Base-by-base conservation (phyloP, 2,888 invertebrate species). In the Scaptomyza cyrtandrae region DNA sequence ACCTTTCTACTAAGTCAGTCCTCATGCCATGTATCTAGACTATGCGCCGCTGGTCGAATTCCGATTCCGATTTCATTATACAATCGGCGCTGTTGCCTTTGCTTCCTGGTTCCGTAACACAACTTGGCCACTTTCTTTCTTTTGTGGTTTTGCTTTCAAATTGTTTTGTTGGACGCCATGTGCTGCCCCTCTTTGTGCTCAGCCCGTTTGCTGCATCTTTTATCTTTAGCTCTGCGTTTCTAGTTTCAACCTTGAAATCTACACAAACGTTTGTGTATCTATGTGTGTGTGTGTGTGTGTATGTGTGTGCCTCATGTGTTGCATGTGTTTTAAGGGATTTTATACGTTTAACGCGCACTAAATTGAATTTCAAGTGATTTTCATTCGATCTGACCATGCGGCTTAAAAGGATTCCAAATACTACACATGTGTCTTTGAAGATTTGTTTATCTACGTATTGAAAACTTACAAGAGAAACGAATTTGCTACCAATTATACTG, bases 51-150 rank as follows among this genome's bases (percentile, higher is more conserved):
- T 78, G 68, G 71, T 85, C 60, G 71, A 52, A 71, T 63, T 57
- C 59, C 66, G 75, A 66, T 63, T 75, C 65, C 66, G 80, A 84
- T 86, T 84, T 86, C 78, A 80, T 84, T 86, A 86, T 76, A 86
- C 74, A 84, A 78, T 74, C 71, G 71, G 61, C 61, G 71, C 75
- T 70, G 53, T 49, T 62, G 56, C 59, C 54, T 49, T 35, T 31
- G 66, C 62, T 71, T 78, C 76, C 78, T 61, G 67, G 50, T 66
- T 83, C 71, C 61, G 54, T 61, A 44, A 50, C 56, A 39, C 48
- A 68, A 82, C 86, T 78, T 75, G 55, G 55, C 58, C 67, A 70
- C 64, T 67, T 71, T 72, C 44, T 7, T 59, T 72, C 44, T 50
- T 71, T 70, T 81, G 86, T 70, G 75, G 70, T 71, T 74, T 87